Evolutionary conservation across 2,888 invertebrate genomes (phyloP).

Genomic region (Cancer borealis): DNA sequence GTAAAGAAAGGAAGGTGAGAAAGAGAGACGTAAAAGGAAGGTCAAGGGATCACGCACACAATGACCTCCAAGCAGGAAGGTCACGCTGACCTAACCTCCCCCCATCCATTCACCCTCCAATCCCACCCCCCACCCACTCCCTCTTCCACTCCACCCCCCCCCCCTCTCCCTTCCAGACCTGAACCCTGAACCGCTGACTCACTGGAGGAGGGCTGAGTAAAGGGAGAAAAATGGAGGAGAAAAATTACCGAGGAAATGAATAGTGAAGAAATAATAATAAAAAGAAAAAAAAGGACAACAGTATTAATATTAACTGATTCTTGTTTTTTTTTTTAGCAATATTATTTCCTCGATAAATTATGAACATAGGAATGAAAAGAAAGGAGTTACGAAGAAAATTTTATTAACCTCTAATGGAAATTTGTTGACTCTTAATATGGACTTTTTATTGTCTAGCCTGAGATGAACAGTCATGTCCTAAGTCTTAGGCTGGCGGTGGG

Average conservation of each 20-base stretch:
- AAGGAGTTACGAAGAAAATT: not conserved
- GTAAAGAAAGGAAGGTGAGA: conserved; percentile 20
- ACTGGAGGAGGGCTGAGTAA: not conserved
- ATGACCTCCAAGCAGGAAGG: not conserved
- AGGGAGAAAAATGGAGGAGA: not conserved
- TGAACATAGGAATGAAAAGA: not conserved
- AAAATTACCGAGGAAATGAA: not conserved
- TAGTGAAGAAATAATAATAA: not conserved
- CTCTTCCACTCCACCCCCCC: not conserved
- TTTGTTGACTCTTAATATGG: not conserved
- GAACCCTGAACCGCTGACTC: not conserved
- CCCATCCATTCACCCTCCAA: too few species aligned
- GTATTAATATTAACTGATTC: not conserved
- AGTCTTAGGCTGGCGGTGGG: not conserved
- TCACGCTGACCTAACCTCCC: not conserved
- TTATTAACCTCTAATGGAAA: not conserved
- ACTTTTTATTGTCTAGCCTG: not conserved
- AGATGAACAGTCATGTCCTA: not conserved
- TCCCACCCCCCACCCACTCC: too few species aligned
- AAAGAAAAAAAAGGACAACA: not conserved
- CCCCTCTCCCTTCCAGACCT: too few species aligned
- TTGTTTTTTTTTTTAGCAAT: not conserved
- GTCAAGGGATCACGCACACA: not conserved
- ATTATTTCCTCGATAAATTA: not conserved
- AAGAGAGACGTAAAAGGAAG: conserved; percentile 3